These are phyloP conservation scores for Furcula furcula DNA, from an alignment of 2,888 invertebrate genomes.

Conservation along the genomic window DNA sequence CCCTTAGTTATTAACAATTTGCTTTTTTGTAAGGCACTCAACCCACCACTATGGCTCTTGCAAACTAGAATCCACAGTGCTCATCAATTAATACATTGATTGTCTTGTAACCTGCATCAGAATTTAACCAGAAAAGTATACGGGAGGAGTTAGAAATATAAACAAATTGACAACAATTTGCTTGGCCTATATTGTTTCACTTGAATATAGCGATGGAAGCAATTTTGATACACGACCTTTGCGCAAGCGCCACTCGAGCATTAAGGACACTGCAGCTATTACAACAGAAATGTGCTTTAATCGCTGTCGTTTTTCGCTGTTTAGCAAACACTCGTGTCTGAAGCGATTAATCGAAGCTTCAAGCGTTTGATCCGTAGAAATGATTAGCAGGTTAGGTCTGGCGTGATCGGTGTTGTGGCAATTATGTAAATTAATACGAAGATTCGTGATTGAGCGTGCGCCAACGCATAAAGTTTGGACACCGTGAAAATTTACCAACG, in stretches of 20 bases:
- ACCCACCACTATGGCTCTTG: no score
- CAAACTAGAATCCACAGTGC: no score
- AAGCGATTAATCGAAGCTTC: constrained; percentile 30
- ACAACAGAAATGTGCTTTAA: constrained; percentile 46
- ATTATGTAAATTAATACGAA: constrained; percentile 41
- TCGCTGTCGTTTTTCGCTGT: constrained; percentile 38
- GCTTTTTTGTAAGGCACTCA: neutral
- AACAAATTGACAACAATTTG: no score
- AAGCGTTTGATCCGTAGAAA: constrained; percentile 34
- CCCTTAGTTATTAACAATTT: constrained; percentile 5
- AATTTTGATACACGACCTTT: constrained; percentile 64
- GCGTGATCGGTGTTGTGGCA: constrained; percentile 36
- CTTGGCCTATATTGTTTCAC: constrained; percentile 36
- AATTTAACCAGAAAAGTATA: no score
- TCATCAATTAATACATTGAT: no score
- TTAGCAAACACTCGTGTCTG: constrained; percentile 30
- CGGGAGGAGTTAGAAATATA: no score
- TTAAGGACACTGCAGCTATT: constrained; percentile 60
- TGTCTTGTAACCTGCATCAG: no score
- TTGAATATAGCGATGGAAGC: constrained; percentile 46
- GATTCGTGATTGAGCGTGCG: constrained; percentile 31
- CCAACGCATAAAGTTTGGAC: constrained; percentile 9
- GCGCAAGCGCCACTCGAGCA: constrained; percentile 61
- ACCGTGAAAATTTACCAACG: neutral
- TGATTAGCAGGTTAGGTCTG: constrained; percentile 32